phyloP scores from a whole-genome alignment of 2,797 vertebrate genomes.

The Spondyliosoma cantharus region DNA sequence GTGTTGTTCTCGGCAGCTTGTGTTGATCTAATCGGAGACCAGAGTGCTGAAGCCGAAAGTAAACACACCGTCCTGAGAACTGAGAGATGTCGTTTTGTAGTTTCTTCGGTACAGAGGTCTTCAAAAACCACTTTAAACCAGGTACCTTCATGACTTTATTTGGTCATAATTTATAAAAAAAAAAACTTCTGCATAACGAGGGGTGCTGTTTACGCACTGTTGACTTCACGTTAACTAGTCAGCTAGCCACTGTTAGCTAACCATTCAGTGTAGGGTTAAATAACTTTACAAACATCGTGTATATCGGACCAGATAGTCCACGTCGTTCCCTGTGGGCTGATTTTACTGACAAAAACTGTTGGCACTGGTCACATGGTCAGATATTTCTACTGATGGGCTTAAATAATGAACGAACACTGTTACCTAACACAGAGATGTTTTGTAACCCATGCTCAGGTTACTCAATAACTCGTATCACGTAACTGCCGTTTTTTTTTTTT shows the following conservation, averaged over 20 bases:
- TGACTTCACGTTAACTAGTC: neutral
- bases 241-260: conserved; percentile 8
- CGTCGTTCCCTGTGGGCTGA: fast-evolving
- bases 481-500: conserved; percentile 6
- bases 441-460: conserved; percentile 30
- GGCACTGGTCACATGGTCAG: neutral
- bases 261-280: neutral
- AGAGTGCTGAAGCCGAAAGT: too few species aligned
- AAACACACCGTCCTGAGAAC: neutral
- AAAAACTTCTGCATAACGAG: fast-evolving
- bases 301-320: neutral
- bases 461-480: conserved; percentile 29
- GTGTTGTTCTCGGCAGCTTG: neutral
- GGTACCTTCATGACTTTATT: conserved; percentile 74
- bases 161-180: fast-evolving
- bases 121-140: conserved; percentile 89
- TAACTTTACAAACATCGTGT: neutral
- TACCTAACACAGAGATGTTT: neutral
- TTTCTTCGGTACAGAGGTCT: conserved; percentile 88
- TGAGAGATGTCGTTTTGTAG: conserved; percentile 90
- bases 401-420: neutral
- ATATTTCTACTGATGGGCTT: fast-evolving
- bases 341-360: fast-evolving
- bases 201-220: too few species aligned
- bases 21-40: too few species aligned